Evolutionary conservation across 2,888 invertebrate genomes (phyloP).

Genomic region (Alitta virens): DNA sequence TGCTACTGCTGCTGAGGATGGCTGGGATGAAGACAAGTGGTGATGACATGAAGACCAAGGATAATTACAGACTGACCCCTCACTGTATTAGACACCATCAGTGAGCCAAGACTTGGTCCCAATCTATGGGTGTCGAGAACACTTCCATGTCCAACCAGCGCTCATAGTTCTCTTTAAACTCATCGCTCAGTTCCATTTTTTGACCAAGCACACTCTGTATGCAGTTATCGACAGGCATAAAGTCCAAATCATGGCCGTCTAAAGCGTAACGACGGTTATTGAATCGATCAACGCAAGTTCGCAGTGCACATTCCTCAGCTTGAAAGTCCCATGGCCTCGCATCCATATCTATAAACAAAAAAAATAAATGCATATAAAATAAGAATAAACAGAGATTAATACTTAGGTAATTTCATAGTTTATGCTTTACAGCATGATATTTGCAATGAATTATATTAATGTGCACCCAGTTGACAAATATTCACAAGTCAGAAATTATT

Average conservation of each 20-base stretch:
- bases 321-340: conserved; percentile 96
- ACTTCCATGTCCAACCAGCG: conserved; percentile 96
- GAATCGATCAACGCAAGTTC: conserved; percentile 92
- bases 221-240: conserved; percentile 74
- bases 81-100: conserved; percentile 1
- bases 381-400: too few species aligned
- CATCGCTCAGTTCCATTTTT: conserved; percentile 81
- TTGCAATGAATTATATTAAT: too few species aligned
- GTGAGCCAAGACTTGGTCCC: conserved; percentile 60
- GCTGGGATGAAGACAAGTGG: too few species aligned
- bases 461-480: too few species aligned
- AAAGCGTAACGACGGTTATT: conserved; percentile 86
- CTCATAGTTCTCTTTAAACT: conserved; percentile 71
- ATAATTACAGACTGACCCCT: too few species aligned
- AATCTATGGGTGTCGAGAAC: conserved; percentile 71
- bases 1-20: too few species aligned
- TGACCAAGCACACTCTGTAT: conserved; percentile 77
- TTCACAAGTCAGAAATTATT: too few species aligned
- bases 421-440: too few species aligned
- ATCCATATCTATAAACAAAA: conserved; percentile 72
- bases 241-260: conserved; percentile 62
- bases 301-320: conserved; percentile 91
- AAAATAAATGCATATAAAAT: too few species aligned
- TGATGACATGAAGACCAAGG: too few species aligned
- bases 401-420: too few species aligned